Conservation (phyloP, 2,113 vertebrate genomes). For the Myanophis thanlyinensis region DNA sequence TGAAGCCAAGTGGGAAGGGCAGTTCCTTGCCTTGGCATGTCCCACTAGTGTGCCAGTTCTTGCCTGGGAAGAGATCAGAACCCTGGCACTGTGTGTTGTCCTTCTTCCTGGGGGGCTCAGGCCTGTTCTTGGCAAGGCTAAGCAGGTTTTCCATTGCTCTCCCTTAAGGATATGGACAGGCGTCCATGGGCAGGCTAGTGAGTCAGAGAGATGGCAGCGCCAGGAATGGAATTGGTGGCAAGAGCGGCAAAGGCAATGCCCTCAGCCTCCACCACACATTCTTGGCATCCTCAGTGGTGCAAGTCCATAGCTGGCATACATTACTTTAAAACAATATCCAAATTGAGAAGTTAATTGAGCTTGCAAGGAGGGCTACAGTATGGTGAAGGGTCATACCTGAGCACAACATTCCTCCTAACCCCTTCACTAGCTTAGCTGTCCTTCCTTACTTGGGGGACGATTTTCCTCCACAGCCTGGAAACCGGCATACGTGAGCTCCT, state of each 20-base stretch:
- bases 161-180: neutral
- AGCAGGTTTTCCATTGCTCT: rapidly evolving
- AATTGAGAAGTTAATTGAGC: neutral
- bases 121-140: neutral
- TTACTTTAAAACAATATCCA: neutral
- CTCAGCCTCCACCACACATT: neutral
- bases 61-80: neutral
- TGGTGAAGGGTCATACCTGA: neutral
- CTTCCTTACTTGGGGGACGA: neutral
- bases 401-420: neutral
- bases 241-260: neutral
- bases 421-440: neutral
- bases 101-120: neutral
- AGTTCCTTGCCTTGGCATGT: neutral
- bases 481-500: neutral
- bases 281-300: neutral
- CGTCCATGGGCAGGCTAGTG: neutral
- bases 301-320: neutral
- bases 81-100: neutral
- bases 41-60: neutral
- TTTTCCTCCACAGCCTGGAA: neutral
- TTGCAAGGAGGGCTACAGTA: neutral
- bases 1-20: neutral
- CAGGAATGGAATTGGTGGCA: neutral
- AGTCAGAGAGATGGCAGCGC: neutral